Percentiles rank a stretch among this genome's conserved stretches.
Evolutionary conservation across 2,888 invertebrate species (phyloP).

Genomic region (Xanthorhoe designata): DNA sequence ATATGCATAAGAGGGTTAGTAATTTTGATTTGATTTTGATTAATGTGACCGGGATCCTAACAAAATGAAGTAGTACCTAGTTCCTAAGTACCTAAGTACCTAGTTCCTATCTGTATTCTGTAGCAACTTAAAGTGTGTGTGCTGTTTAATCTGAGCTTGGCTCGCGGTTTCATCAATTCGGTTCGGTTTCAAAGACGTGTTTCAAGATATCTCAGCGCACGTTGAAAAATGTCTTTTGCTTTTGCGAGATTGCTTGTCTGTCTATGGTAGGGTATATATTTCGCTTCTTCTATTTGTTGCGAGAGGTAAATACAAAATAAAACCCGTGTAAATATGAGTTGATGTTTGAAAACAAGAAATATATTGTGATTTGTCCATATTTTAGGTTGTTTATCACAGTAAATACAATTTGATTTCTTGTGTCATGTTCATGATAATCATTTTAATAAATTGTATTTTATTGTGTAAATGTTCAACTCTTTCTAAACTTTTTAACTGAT

Average conservation of each 20-base stretch:
- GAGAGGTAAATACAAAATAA: not conserved
- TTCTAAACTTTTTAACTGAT: no score
- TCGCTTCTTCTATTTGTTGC: not conserved
- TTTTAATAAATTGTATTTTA: no score
- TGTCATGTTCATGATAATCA: no score
- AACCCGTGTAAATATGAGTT: not conserved
- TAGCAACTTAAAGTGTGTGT: not conserved
- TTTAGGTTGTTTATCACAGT: no score
- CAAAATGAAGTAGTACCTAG: not conserved
- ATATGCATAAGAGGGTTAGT: no score
- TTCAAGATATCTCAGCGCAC: slow-evolving; percentile 55
- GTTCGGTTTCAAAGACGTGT: slow-evolving; percentile 52
- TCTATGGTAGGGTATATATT: slow-evolving; percentile 20
- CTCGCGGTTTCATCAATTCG: slow-evolving; percentile 45
- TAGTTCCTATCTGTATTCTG: no score
- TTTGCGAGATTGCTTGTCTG: slow-evolving; percentile 47
- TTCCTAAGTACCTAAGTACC: no score
- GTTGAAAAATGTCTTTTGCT: slow-evolving; percentile 54
- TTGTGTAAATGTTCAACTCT: no score
- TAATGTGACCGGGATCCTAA: no score
- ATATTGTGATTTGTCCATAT: no score
- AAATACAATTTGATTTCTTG: no score
- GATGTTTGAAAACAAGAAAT: not conserved
- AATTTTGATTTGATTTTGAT: no score
- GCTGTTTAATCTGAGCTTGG: slow-evolving; percentile 5